Base-by-base conservation (phyloP, 2,113 vertebrate species). In the Lates calcarifer region DNA sequence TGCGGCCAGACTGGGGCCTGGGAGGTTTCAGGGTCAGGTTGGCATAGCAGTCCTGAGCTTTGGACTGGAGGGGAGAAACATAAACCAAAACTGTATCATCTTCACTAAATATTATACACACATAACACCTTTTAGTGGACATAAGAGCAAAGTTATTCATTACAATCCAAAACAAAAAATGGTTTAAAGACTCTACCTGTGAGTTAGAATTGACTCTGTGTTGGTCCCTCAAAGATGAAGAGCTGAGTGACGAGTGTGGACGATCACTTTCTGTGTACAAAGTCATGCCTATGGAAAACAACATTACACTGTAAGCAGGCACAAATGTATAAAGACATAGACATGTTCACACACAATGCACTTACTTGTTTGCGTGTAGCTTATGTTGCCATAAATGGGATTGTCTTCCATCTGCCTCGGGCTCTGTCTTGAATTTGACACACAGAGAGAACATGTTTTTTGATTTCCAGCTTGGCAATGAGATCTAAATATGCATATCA, bases 331-430 rank as follows among this genome's bases (percentile, higher is more conserved):
- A 55, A 64, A 49, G 18, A 2, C 43, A 33, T 5, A 28, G 17
- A 51, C 45, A 33, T n/a, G 45, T 17, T 43, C 20, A 12, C 37
- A 55, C 56, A 33, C n/a, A 61, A 43, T 18, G 15, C 31, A 77
- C 90, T 68, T 64, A 93, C 92, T 79, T 51, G 83, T 55, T 28
- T 87, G 72, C 26, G 33, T 73, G 84, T 77, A 93, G 63, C 6
- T 84, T 74, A 95, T 14, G 71, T 95, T 95, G 73, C 95, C 95
- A 81, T 95, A 95, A 68, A 95, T 95, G 17, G 95, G 95, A 61
- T 94, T 95, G 0, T 95, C 95, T 61, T 95, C 91, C 94, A 95
- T 94, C 37, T 93, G 91, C 33, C 81, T 90, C 28, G 28, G 8
- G 53, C 74, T 78, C 47, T n/a, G 60, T 45, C 92, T 94, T 26